A percentile compares a stretch with the other conserved stretches of the same genome.
Conservation (phyloP, 2,113 vertebrate species). For the Phylloscopus whistleri region DNA sequence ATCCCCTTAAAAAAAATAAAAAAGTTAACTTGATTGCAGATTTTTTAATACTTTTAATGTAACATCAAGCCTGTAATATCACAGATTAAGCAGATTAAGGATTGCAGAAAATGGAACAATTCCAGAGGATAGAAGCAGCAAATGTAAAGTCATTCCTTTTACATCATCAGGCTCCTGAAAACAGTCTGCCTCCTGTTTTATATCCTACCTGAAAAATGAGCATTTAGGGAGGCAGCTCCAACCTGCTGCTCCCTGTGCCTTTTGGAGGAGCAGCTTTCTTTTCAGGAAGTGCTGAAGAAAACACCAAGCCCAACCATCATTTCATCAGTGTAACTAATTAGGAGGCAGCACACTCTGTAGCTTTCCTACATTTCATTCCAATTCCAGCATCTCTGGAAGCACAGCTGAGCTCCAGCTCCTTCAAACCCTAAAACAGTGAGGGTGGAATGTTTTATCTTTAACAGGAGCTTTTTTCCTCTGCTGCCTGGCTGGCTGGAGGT, state of each 20-base stretch:
- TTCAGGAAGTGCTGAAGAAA: neutral
- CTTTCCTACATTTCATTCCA: neutral
- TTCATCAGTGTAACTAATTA: neutral
- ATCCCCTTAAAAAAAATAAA: neutral
- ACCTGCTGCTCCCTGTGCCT: neutral
- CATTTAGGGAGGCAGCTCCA: neutral
- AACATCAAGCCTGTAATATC: slow-evolving; percentile 37
- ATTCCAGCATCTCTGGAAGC: neutral
- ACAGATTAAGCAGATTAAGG: slow-evolving; percentile 35
- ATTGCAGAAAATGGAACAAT: neutral
- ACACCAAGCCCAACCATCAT: neutral
- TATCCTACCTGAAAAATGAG: neutral
- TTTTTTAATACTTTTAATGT: slow-evolving; percentile 55
- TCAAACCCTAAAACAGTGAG: neutral
- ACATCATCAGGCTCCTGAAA: neutral
- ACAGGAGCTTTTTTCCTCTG: neutral
- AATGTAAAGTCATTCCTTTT: slow-evolving; percentile 41
- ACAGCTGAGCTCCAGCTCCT: neutral
- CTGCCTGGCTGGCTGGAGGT: neutral
- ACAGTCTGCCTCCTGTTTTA: neutral
- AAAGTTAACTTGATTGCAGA: neutral
- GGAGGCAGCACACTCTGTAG: neutral
- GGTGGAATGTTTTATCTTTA: neutral
- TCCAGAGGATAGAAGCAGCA: neutral
- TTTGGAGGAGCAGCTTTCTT: neutral